phyloP scores from a whole-genome alignment of 2,888 invertebrate genomes.

The Hemaris fuciformis region DNA sequence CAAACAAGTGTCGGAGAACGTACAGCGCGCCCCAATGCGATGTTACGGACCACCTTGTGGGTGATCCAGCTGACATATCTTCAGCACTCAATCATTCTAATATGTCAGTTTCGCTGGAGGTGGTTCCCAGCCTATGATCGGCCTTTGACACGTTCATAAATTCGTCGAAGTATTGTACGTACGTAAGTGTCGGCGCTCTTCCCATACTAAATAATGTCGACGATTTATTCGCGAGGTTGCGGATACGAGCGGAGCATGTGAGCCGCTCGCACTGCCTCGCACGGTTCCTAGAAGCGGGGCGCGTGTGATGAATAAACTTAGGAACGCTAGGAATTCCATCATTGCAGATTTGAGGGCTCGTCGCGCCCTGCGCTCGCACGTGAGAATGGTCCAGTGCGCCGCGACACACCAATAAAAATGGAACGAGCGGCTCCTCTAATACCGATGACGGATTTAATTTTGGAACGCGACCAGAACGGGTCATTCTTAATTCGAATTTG shows the following conservation, averaged over 20 bases:
- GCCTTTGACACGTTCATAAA: conserved; percentile 68
- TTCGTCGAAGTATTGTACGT: conserved; percentile 58
- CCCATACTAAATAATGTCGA: conserved; percentile 70
- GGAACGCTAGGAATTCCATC: conserved; percentile 71
- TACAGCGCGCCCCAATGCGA: background rate
- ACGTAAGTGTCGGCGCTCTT: conserved; percentile 61
- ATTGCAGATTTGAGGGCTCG: conserved; percentile 73
- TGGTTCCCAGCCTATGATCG: conserved; percentile 62
- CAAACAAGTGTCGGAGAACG: background rate
- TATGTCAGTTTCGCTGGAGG: conserved; percentile 44
- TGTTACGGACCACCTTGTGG: conserved; percentile 22
- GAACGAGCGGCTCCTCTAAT: conserved; percentile 46
- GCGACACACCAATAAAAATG: conserved; percentile 51
- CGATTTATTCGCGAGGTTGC: conserved; percentile 67
- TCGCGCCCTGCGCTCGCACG: conserved; percentile 56
- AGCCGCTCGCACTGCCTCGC: conserved; percentile 56
- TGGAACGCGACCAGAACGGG: conserved; percentile 37
- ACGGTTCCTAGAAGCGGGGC: conserved; percentile 70
- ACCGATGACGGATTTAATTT: conserved; percentile 42
- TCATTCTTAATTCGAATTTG: conserved; percentile 54
- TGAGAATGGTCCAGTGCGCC: conserved; percentile 54
- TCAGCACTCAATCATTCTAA: conserved; percentile 40
- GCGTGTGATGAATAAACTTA: conserved; percentile 77
- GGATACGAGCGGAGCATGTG: conserved; percentile 60
- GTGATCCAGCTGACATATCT: conserved; percentile 36